Evolutionary conservation across 2,113 vertebrate species (phyloP).

Genomic region (Narcine bancroftii): DNA sequence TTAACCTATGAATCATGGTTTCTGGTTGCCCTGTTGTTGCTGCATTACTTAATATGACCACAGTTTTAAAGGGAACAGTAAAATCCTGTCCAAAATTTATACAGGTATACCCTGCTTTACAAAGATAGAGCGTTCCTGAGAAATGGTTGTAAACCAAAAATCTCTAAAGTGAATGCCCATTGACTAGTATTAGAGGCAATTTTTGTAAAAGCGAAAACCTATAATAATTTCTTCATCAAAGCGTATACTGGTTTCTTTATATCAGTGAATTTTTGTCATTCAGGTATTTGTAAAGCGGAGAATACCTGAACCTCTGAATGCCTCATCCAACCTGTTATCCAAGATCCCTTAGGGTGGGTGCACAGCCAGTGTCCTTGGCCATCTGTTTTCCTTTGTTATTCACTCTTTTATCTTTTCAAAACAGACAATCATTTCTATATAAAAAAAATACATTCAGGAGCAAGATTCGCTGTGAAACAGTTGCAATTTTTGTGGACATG

Average conservation of each 20-base stretch:
- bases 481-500: background rate
- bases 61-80: background rate
- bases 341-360: background rate
- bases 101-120: too few species aligned
- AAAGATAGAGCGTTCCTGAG: too few species aligned
- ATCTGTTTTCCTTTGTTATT: slow-evolving; percentile 14
- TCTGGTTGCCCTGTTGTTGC: background rate
- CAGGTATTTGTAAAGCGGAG: too few species aligned
- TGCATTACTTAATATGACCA: background rate
- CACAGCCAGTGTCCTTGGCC: slow-evolving; percentile 21
- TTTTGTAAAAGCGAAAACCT: too few species aligned
- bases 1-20: background rate
- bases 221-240: too few species aligned
- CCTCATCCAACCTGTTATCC: slow-evolving; percentile 1
- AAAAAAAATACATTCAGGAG: background rate
- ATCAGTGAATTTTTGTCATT: too few species aligned
- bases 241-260: too few species aligned
- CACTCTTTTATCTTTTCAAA: background rate
- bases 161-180: too few species aligned
- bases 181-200: too few species aligned
- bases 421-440: slow-evolving; percentile 19
- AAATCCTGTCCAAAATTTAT: background rate
- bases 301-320: too few species aligned
- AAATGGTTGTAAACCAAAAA: too few species aligned
- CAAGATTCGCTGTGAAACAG: background rate